phyloP scores from a whole-genome alignment of 2,888 invertebrate species.

The Aradus depressus region DNA sequence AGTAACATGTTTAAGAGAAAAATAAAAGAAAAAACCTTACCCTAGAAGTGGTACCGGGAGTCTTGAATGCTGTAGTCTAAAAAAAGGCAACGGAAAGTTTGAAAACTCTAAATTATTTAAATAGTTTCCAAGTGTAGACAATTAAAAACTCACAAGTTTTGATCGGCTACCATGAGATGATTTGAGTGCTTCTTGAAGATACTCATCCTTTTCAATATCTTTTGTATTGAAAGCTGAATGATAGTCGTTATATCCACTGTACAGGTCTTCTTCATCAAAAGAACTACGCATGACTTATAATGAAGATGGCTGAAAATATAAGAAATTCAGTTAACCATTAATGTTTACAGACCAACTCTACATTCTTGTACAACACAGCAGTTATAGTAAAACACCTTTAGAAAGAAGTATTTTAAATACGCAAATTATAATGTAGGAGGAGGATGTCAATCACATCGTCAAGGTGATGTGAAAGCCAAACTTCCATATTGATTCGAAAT shows the following conservation, averaged over 20 bases:
- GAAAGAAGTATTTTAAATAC: too few relatives aligned
- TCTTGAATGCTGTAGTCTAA: conserved; percentile 34
- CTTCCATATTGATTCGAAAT: too few relatives aligned
- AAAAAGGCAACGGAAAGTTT: not conserved
- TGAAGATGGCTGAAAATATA: too few relatives aligned
- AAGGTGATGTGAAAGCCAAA: too few relatives aligned
- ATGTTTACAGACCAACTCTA: too few relatives aligned
- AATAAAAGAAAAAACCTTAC: too few relatives aligned
- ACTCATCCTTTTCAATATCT: conserved; percentile 58
- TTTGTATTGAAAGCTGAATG: conserved; percentile 53
- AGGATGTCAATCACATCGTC: too few relatives aligned
- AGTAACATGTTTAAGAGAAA: not conserved
- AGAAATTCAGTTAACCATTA: too few relatives aligned
- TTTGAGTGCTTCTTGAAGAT: conserved; percentile 64
- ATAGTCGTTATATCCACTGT: conserved; percentile 56
- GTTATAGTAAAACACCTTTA: too few relatives aligned
- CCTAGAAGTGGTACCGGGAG: conserved; percentile 41
- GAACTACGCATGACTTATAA: too few relatives aligned
- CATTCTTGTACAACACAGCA: too few relatives aligned
- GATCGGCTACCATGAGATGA: conserved; percentile 57
- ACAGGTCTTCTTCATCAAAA: conserved; percentile 51
- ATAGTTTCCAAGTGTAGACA: conserved; percentile 6
- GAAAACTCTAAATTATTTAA: conserved; percentile 7
- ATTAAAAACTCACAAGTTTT: conserved; percentile 44
- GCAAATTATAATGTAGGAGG: too few relatives aligned